Conservation (phyloP, 2,797 vertebrate species). For the Triplophysa bombifrons region DNA sequence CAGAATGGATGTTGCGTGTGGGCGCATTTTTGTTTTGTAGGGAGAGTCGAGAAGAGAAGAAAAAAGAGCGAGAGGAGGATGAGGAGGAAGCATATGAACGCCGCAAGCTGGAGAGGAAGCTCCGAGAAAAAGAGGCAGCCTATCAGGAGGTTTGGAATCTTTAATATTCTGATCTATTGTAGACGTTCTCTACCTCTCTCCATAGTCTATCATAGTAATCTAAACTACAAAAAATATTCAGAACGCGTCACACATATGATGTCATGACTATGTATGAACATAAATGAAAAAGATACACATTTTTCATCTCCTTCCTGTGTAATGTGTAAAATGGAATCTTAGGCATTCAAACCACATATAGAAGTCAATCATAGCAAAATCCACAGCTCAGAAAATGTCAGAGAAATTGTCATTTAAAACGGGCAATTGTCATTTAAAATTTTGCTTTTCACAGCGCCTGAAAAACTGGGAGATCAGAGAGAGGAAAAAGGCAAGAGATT, state of each 20-base stretch:
- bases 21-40: constrained; percentile 27
- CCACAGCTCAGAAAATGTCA: no score
- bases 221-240: no score
- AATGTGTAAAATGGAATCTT: no score
- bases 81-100: constrained; percentile 96
- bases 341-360: no score
- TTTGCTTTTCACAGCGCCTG: constrained; percentile 79
- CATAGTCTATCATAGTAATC: no score
- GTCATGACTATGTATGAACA: no score
- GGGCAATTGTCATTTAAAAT: not conserved
- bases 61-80: constrained; percentile 92
- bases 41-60: constrained; percentile 79
- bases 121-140: constrained; percentile 95
- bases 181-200: not conserved
- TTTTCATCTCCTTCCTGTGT: no score
- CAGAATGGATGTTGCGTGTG: constrained; percentile 31
- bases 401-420: no score
- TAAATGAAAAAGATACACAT: no score
- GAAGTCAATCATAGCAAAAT: no score
- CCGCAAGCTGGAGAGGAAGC: constrained; percentile 92
- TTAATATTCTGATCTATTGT: not conserved
- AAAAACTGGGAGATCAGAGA: constrained; percentile 99
- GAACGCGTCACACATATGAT: no score
- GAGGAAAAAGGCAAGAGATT: constrained; percentile 94
- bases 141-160: constrained; percentile 90